Evolutionary conservation across 2,888 invertebrate species (phyloP), one percentile per base, ranked within the genome.

Genomic region (Phrixothrix hirtus): DNA sequence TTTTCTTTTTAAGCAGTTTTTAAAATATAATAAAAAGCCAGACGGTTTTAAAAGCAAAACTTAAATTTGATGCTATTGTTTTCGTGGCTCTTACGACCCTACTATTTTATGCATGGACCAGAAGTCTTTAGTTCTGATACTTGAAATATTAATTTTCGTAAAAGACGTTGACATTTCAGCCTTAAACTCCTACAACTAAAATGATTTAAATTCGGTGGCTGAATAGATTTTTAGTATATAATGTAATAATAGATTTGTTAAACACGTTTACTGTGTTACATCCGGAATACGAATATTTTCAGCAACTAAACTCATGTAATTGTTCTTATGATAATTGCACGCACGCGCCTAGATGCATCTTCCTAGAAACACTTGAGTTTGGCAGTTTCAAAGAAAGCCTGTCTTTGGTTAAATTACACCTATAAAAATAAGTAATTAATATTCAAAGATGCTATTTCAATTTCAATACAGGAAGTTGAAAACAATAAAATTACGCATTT

Each of bases 21-120:
- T 58, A 58, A 61, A 61, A 61, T 59, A 58, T 58, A 61, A 58
- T 59, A 61, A 61, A 61, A 61, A 58, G 59, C 58, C 61, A 61
- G 61, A 61, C 61, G 59, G 57, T 52, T 59, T 54, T 59, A 59
- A 58, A 56, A 59, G 52, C 56, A 50, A 57, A 59, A 58, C 57
- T 58, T 44, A 50, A 55, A 51, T 55, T 55, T 51, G 50, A 44
- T 38, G 46, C 55, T 58, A 58, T 58, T 58, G 57, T 58, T 55
- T 58, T 48, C 51, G 36, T 38, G 37, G 36, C 25, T 47, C 48
- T 38, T 43, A 41, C 43, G 47, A 43, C 47, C 53, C 43, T 31
- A 14, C 21, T 15, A 32, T 38, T 41, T 16, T 32, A 32, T 46
- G 46, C 46, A 46, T 27, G 34, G 25, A 35, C 6, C 44, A 16